phyloP scores from a whole-genome alignment of 2,888 invertebrate genomes.

The Ceratothoa steindachneri region DNA sequence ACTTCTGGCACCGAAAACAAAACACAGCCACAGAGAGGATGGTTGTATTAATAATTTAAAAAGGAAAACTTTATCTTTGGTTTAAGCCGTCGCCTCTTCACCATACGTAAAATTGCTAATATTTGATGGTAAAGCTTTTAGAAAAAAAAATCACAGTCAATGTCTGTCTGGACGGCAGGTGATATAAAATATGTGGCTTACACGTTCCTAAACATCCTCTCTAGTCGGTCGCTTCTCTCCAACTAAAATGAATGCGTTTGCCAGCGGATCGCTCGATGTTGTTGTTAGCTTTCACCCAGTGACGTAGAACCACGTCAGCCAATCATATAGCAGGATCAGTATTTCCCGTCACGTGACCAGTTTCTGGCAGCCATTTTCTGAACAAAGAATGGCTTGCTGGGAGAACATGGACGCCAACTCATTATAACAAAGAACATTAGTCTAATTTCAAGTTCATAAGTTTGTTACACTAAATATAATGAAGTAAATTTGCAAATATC shows the following conservation, averaged over 20 bases:
- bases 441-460: no score
- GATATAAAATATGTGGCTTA: slow-evolving; percentile 25
- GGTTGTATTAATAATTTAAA: slow-evolving; percentile 25
- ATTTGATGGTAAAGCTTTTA: neutral
- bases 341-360: slow-evolving; percentile 42
- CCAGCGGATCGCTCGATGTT: slow-evolving; percentile 18
- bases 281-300: slow-evolving; percentile 44
- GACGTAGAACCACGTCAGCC: slow-evolving; percentile 30
- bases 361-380: slow-evolving; percentile 46
- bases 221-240: slow-evolving; percentile 29
- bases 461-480: no score
- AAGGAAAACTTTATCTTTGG: neutral
- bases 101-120: slow-evolving; percentile 20
- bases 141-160: slow-evolving; percentile 39
- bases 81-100: slow-evolving; percentile 8
- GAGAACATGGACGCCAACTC: slow-evolving; percentile 11
- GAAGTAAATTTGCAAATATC: no score
- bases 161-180: slow-evolving; percentile 37
- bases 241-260: slow-evolving; percentile 27
- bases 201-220: slow-evolving; percentile 38
- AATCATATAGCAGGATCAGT: slow-evolving; percentile 21
- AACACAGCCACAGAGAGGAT: slow-evolving; percentile 26
- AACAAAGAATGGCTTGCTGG: slow-evolving; percentile 33
- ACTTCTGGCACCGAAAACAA: slow-evolving; percentile 28
- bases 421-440: slow-evolving; percentile 7